Evolutionary conservation across 1,140 invertebrate species (phyloP).

Genomic region (Helicoverpa zea): DNA sequence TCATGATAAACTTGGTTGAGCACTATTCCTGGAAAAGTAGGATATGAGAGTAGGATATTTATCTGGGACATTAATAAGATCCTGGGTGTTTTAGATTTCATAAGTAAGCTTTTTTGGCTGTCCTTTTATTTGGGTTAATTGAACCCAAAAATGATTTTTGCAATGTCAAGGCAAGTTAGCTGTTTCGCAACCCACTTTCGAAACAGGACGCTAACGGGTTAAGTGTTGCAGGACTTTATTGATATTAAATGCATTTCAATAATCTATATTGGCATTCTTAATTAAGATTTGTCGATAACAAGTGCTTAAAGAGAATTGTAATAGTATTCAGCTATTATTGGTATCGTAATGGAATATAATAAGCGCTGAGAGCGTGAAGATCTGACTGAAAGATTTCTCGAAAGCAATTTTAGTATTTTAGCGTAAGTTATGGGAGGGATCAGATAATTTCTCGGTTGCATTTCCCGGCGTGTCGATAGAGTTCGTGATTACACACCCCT

Average conservation of each 20-base stretch:
- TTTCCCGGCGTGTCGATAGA: constrained; percentile 75
- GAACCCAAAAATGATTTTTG: constrained; percentile 18
- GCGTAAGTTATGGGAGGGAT: constrained; percentile 82
- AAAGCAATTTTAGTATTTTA: constrained; percentile 86
- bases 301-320: constrained; percentile 69
- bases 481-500: constrained; percentile 63
- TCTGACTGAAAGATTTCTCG: constrained; percentile 81
- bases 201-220: constrained; percentile 38
- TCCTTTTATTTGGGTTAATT: neutral
- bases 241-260: constrained; percentile 42
- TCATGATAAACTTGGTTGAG: neutral
- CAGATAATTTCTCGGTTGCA: constrained; percentile 80
- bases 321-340: constrained; percentile 82
- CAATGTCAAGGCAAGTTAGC: neutral
- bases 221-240: constrained; percentile 22
- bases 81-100: neutral
- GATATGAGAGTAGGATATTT: neutral
- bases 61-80: neutral
- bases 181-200: neutral
- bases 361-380: constrained; percentile 83
- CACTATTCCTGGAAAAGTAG: too few relatives aligned
- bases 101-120: neutral
- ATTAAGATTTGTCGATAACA: constrained; percentile 59
- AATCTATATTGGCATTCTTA: constrained; percentile 54
- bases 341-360: constrained; percentile 85